Evolutionary conservation across 2,113 vertebrate genomes (phyloP), one percentile per base, ranked within the genome.

Genomic region (Eleginops maclovinus): DNA sequence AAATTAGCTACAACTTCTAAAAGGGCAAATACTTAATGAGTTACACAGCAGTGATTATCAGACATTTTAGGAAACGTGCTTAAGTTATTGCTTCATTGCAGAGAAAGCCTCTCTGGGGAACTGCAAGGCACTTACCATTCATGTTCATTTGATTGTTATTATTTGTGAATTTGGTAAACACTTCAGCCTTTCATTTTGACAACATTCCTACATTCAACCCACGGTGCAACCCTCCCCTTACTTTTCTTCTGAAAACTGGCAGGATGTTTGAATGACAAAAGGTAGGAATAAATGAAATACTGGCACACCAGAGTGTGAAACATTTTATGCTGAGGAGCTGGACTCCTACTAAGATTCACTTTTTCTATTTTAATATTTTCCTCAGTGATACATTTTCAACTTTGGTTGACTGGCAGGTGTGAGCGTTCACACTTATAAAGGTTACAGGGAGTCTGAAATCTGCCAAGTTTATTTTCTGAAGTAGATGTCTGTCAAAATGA

Each of bases 401-500:
- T 70, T 79, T 7, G 41, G n/a, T 63, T 83, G 88, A 87, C 31
- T 79, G 91, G 67, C 89, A 86, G 77, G 49, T 74, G 64, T 68
- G 59, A 87, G 77, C 31, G 17, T 85, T 87, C 81, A 67, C 82
- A 81, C 79, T 60, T 78, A 59, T 59, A 89, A 91, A 93, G 80
- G 86, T 91, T 86, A 82, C 28, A 44, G 55, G 46, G 60, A 77
- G 56, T 68, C 87, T 85, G 50, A 54, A 80, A 81, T 65, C 49
- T 75, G 86, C 71, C 81, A 81, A 81, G 84, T 86, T 81, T 84
- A 81, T 59, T 79, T 83, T 75, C 69, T 70, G 41, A 82, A 83
- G 79, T 56, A 81, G 61, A 86, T 6, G 85, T 91, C 87, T 67
- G 81, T 91, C 88, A 91, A 88, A 89, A 78, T 85, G 85, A 91